Evolutionary conservation across 2,113 vertebrate species (phyloP).

Genomic region (Alectura lathami): DNA sequence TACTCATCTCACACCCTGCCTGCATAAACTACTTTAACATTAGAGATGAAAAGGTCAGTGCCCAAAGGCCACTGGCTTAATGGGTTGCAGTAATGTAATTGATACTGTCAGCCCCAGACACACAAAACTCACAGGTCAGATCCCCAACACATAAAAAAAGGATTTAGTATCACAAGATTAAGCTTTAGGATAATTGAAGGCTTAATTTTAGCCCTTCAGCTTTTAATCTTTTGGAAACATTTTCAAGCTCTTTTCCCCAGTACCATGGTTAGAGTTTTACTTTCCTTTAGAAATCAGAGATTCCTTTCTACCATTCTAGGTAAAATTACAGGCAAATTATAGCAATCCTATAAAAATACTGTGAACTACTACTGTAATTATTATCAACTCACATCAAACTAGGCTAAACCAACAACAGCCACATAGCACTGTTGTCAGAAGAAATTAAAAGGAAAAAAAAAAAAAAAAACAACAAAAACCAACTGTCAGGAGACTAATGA

Average conservation of each 20-base stretch:
- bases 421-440: not conserved
- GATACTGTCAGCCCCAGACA: conserved; percentile 5
- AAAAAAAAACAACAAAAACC: not conserved
- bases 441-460: not conserved
- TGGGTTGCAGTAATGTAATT: not conserved
- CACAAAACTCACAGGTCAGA: not conserved
- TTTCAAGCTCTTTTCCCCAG: not conserved
- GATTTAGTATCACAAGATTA: conserved; percentile 32
- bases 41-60: conserved; percentile 2
- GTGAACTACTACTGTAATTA: conserved; percentile 30
- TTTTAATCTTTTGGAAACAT: conserved; percentile 15
- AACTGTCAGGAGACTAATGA: not conserved
- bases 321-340: conserved; percentile 26
- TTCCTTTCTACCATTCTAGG: not conserved
- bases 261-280: not conserved
- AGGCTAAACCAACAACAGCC: conserved; percentile 26
- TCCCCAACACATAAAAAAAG: not conserved
- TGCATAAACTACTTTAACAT: not conserved
- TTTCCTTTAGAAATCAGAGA: not conserved
- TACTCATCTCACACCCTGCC: not conserved
- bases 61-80: conserved; percentile 19
- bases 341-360: not conserved
- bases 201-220: conserved; percentile 49
- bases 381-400: conserved; percentile 17
- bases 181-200: conserved; percentile 8